Evolutionary conservation across 2,888 invertebrate species (phyloP).

Genomic region (Hydriomena furcata): DNA sequence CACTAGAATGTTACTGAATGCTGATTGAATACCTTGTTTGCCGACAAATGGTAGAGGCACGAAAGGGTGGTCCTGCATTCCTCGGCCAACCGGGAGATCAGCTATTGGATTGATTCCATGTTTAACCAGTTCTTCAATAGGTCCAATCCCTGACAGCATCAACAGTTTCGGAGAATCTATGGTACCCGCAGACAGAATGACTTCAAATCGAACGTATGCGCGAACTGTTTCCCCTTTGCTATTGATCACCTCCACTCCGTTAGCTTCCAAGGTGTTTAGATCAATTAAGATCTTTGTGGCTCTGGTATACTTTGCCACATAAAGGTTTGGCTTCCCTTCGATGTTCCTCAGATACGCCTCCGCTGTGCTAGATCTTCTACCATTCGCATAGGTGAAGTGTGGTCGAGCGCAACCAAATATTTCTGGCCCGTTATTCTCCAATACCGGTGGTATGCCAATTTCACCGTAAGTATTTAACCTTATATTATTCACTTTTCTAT

Average conservation of each 20-base stretch:
- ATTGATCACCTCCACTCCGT: conserved; percentile 56
- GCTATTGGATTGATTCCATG: conserved; percentile 50
- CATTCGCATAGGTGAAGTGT: conserved; percentile 54
- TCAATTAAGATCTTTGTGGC: conserved; percentile 63
- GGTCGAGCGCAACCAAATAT: conserved; percentile 47
- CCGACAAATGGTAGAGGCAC: conserved; percentile 55
- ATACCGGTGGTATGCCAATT: conserved; percentile 51
- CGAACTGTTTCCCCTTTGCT: conserved; percentile 46
- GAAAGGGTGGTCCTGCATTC: conserved; percentile 64
- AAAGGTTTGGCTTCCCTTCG: conserved; percentile 56
- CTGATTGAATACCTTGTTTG: conserved; percentile 53
- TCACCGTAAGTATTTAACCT: conserved; percentile 50
- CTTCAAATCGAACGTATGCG: conserved; percentile 56
- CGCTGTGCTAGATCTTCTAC: conserved; percentile 66
- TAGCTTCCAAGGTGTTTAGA: conserved; percentile 43
- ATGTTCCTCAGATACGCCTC: conserved; percentile 59
- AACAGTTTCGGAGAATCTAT: conserved; percentile 67
- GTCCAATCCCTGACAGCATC: conserved; percentile 70
- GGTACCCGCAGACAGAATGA: conserved; percentile 65
- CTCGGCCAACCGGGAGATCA: conserved; percentile 68
- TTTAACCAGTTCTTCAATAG: conserved; percentile 49
- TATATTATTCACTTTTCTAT: conserved; percentile 43
- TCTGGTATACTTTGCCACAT: conserved; percentile 57
- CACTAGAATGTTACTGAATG: conserved; percentile 50
- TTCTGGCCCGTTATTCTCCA: conserved; percentile 54